Evolutionary conservation across 2,797 vertebrate species (phyloP).

Genomic region (Cyprinodon diabolis): DNA sequence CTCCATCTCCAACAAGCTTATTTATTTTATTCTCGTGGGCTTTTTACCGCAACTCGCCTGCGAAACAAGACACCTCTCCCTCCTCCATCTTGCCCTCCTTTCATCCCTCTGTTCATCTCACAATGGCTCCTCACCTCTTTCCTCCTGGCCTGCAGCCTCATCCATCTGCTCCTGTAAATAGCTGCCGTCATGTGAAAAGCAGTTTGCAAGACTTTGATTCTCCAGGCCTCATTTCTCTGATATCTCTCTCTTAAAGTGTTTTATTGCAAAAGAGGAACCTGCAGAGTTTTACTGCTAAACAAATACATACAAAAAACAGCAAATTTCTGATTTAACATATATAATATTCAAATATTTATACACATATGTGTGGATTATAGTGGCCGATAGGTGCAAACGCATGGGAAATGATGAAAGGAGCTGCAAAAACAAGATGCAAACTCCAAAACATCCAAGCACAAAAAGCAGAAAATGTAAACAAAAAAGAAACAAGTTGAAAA

Average conservation of each 20-base stretch:
- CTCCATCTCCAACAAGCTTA: slow-evolving; percentile 10
- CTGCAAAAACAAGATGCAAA: no score
- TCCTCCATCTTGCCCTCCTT: slow-evolving; percentile 46
- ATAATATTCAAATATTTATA: neutral
- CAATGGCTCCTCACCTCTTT: slow-evolving; percentile 36
- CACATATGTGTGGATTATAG: neutral
- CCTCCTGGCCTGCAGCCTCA: slow-evolving; percentile 39
- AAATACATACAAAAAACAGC: neutral
- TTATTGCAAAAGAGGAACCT: neutral
- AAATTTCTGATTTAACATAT: neutral
- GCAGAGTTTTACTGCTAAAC: neutral
- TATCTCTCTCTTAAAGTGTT: neutral
- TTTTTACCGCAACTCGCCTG: slow-evolving; percentile 39
- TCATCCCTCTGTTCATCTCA: slow-evolving; percentile 45
- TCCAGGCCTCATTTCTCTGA: slow-evolving; percentile 3
- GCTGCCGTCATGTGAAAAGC: slow-evolving; percentile 33
- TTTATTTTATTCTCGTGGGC: slow-evolving; percentile 18
- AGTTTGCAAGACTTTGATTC: slow-evolving; percentile 20
- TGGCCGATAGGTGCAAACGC: no score
- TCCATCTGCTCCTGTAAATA: slow-evolving; percentile 45
- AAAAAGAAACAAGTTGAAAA: no score
- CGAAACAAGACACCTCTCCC: slow-evolving; percentile 48
- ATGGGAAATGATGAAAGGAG: no score
- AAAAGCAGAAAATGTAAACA: no score
- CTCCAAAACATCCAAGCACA: no score